These are phyloP conservation scores for Phyto melanocephala DNA, from an alignment of 2,888 invertebrate genomes.

Conservation along the genomic window DNA sequence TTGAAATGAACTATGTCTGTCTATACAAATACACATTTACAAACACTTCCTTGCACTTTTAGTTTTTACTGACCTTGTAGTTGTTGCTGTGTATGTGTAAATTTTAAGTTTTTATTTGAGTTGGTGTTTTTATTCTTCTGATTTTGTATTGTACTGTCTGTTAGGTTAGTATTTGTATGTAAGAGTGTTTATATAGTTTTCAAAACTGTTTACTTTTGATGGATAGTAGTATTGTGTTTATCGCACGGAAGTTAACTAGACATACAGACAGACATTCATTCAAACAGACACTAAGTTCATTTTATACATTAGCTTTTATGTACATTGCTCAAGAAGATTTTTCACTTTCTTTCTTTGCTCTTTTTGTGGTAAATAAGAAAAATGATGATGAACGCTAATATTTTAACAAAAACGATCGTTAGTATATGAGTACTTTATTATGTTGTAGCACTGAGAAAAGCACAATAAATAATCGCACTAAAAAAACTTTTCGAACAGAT, in stretches of 20 bases:
- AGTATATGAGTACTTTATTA: neutral
- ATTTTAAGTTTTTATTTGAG: neutral
- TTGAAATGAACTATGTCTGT: neutral
- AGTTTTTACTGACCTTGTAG: neutral
- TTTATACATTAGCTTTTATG: neutral
- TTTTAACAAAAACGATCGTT: neutral
- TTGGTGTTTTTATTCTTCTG: neutral
- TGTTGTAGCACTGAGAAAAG: neutral
- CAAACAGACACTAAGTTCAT: neutral
- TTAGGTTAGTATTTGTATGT: neutral
- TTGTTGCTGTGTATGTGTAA: neutral
- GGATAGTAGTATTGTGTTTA: constrained; percentile 29
- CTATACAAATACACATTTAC: neutral
- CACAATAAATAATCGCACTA: no score
- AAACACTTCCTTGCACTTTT: neutral
- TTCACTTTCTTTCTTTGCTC: neutral
- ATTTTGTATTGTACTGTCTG: neutral
- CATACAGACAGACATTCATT: constrained; percentile 3
- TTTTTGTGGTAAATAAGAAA: neutral
- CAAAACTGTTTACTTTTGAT: constrained; percentile 41
- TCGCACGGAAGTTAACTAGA: constrained; percentile 34
- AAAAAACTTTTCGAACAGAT: no score
- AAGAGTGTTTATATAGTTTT: neutral
- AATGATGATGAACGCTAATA: neutral
- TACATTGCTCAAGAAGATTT: neutral